Base-by-base conservation (phyloP, 2,888 invertebrate genomes). In the Drosophila anceps region DNA sequence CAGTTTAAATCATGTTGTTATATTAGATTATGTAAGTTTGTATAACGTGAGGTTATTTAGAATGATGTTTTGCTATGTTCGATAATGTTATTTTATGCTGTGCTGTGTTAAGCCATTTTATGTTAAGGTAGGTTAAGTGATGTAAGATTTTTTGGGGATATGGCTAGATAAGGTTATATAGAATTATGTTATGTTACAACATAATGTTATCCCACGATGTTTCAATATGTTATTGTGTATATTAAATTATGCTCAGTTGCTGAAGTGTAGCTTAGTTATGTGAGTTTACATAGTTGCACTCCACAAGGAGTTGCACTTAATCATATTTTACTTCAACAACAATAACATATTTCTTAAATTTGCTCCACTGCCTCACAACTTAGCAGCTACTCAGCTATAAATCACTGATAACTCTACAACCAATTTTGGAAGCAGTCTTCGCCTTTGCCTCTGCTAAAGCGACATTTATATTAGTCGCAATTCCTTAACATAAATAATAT, bases 401-500 rank as follows among this genome's bases (percentile, higher is more conserved):
- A 50, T 50, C 48, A 50, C 7, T 31, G 29, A 31, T 31, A 50
- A 50, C 18, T 31, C 48, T 4, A 10, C 29, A 6, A n/a, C n/a
- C n/a, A 50, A 31, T 18, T 50, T 18, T 50, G 29, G 29, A 6
- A 18, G 29, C 12, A 50, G 29, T 31, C 18, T 29, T 18, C n/a
- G 15, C 9, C 44, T 13, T 15, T 24, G 44, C 13, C 27, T n/a
- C 18, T 50, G 29, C 18, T 12, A 10, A 18, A 48, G n/a, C n/a
- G 48, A 48, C 29, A 48, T 48, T 48, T 48, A 7, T 7, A 48
- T 48, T 48, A 18, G 10, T 29, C 29, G 29, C 48, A 29, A 48
- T 29, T 48, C 12, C 29, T 18, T 18, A n/a, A 18, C 18, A 50
- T 31, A 31, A 50, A 50, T 31, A 18, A 50, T 50, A 50, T 31